Percentiles rank a stretch among this genome's conserved stretches.
Evolutionary conservation across 1,140 invertebrate genomes (phyloP).

Genomic region (Brachionus rubens): DNA sequence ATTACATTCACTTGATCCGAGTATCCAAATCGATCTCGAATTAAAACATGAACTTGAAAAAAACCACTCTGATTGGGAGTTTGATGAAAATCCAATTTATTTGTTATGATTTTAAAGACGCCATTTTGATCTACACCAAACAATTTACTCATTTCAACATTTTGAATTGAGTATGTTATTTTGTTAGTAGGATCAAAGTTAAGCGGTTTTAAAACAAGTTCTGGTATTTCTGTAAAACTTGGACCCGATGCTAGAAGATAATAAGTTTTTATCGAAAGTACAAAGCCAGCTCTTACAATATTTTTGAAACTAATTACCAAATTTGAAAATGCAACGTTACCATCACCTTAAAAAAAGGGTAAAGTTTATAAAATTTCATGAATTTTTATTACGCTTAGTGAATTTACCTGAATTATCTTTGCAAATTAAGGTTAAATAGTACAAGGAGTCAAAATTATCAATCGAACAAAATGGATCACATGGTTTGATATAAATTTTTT

Average conservation of each 20-base stretch:
- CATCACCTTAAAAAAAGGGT: not conserved
- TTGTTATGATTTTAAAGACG: not conserved
- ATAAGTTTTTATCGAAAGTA: not conserved
- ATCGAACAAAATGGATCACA: not conserved
- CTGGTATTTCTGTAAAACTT: not conserved
- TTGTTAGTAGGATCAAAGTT: not conserved
- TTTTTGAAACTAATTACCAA: not conserved
- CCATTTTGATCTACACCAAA: conserved; percentile 1
- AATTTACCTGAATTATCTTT: conserved; percentile 20
- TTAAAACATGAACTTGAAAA: not conserved
- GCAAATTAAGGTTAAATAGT: conserved; percentile 3
- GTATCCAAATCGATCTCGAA: not conserved
- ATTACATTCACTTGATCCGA: not conserved
- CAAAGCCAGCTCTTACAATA: not conserved
- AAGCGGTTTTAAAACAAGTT: not conserved
- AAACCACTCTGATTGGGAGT: not conserved
- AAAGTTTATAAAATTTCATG: no score
- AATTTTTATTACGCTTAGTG: no score
- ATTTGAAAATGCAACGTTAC: conserved; percentile 16
- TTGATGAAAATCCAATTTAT: not conserved
- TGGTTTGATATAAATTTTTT: not conserved
- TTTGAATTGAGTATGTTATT: not conserved
- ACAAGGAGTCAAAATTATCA: not conserved
- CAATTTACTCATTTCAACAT: not conserved
- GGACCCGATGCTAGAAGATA: conserved; percentile 9